These are phyloP conservation scores for Scaptomyza graminum DNA, from an alignment of 1,140 invertebrate species.

Conservation along the genomic window DNA sequence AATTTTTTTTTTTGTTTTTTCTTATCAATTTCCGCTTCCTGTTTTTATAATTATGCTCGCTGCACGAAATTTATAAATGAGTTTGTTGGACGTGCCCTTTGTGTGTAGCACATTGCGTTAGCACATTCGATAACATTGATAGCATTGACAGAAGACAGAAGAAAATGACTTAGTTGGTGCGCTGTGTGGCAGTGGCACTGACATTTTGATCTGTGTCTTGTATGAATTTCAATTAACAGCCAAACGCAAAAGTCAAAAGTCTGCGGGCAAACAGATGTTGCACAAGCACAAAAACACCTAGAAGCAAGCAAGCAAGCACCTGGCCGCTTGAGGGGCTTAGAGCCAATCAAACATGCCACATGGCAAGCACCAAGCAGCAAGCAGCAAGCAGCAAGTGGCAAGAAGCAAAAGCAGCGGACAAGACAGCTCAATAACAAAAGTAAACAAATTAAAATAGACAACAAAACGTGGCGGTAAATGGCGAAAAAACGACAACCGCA, in stretches of 20 bases:
- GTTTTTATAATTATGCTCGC: conserved; percentile 70
- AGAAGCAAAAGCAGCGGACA: neutral
- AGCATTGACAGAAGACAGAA: conserved; percentile 11
- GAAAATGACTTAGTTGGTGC: conserved; percentile 22
- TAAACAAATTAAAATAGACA: conserved; percentile 83
- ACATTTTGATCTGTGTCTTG: conserved; percentile 71
- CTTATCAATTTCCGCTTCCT: conserved; percentile 59
- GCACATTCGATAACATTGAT: conserved; percentile 42
- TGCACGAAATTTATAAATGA: conserved; percentile 63
- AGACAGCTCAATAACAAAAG: conserved; percentile 80
- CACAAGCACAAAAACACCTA: conserved; percentile 23
- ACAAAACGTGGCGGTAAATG: conserved; percentile 46
- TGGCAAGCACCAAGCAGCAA: conserved; percentile 17
- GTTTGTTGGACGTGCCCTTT: conserved; percentile 48
- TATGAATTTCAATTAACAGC: conserved; percentile 78
- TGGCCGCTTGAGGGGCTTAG: conserved; percentile 58
- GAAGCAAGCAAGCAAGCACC: conserved; percentile 33
- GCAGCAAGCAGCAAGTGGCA: conserved; percentile 1
- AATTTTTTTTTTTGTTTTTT: conserved; percentile 36
- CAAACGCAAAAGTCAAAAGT: conserved; percentile 61
- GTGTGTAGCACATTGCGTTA: conserved; percentile 41
- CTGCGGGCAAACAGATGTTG: conserved; percentile 42
- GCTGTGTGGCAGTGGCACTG: conserved; percentile 21
- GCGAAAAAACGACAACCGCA: conserved; percentile 57
- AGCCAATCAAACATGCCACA: conserved; percentile 67